Conservation (phyloP, 2,888 invertebrate genomes). For the Platerodrilus igneus region DNA sequence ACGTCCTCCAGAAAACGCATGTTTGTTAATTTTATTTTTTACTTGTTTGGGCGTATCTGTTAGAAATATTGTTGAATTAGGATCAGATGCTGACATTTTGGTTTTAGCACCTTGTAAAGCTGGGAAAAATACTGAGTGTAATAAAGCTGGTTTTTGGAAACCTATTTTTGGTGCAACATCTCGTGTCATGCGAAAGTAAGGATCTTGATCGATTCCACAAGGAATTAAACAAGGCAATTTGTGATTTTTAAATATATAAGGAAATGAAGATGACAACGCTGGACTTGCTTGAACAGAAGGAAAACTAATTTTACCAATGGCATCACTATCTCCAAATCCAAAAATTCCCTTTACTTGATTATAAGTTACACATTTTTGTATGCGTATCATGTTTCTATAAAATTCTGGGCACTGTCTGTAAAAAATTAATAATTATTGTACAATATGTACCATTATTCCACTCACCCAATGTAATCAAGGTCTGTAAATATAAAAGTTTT, state of each 20-base stretch:
- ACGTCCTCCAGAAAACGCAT: constrained; percentile 97
- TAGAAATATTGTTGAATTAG: constrained; percentile 90
- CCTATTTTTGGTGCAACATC: constrained; percentile 93
- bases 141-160: constrained; percentile 82
- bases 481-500: constrained; percentile 98
- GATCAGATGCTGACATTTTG: constrained; percentile 97
- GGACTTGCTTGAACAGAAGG: constrained; percentile 97
- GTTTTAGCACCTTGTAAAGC: constrained; percentile 90
- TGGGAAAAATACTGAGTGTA: constrained; percentile 64
- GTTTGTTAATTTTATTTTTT: constrained; percentile 93
- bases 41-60: constrained; percentile 93
- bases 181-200: constrained; percentile 97
- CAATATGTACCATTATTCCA: constrained; percentile 14
- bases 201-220: constrained; percentile 99
- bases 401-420: constrained; percentile 79
- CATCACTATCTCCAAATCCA: constrained; percentile 93
- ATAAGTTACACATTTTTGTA: constrained; percentile 92
- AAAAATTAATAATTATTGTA: not conserved
- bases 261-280: constrained; percentile 83
- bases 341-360: constrained; percentile 99
- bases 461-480: constrained; percentile 89
- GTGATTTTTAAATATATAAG: constrained; percentile 79
- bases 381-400: constrained; percentile 86
- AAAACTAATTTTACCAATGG: constrained; percentile 95
- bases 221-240: constrained; percentile 86